Evolutionary conservation across 2,113 vertebrate species (phyloP), one percentile per base, ranked within the genome.

Genomic region (Rhagologus leucostigma): DNA sequence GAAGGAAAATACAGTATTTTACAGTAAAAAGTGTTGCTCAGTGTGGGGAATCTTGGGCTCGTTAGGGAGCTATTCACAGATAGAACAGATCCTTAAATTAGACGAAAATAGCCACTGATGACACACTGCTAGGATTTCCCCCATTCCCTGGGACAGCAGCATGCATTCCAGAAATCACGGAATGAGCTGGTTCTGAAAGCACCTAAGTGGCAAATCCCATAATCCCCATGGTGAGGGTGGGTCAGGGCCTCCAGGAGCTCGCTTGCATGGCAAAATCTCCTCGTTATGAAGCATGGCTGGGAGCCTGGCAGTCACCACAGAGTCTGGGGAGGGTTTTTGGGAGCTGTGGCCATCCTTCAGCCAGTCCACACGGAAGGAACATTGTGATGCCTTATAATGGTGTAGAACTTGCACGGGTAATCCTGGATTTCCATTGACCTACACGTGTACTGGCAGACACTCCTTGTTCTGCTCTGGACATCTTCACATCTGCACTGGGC

Each of bases 1-100:
- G 84, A 74, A 93, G 73, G 90, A 83, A 95, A 96, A 96, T 70
- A 55, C 10, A 8, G 18, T 88, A 29, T 93, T 63, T 89, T 89
- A 86, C 37, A 55, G 65, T 64, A 63, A 78, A 89, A 93, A 49
- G 47, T 57, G 57, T 75, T 96, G 82, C 59, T 87, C 47, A 29
- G 41, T 89, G 27, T 75, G 94, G 59, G 74, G 96, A 86, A 94
- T 92, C 56, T 95, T 20, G 6, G 92, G 83, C 83, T 81, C 47
- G 8, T 89, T 53, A 90, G 69, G 63, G 73, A 47, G 74, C 77
- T 95, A 53, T 91, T 94, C 68, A 94, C 20, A 89, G 67, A 65
- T 3, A 42, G 35, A 69, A 49, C 12, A 49, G 71, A 56, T 47
- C 70, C 47, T 42, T 49, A 42, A 42, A 63, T 69, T 1, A 56